phyloP scores from a whole-genome alignment of 2,888 invertebrate species.

The Megamerina dolium region DNA sequence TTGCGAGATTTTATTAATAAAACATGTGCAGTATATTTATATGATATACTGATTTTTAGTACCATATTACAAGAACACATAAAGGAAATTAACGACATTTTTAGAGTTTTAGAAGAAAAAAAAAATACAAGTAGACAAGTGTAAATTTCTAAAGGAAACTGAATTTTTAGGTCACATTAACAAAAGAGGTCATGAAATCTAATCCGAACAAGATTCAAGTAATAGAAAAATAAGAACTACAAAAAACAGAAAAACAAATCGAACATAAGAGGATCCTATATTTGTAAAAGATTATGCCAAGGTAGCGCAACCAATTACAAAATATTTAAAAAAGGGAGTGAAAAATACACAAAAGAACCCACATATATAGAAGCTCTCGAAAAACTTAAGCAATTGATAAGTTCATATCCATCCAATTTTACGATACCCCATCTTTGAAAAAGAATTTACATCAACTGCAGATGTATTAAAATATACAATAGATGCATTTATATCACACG shows the following conservation, averaged over 20 bases:
- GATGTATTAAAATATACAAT: conserved; percentile 5
- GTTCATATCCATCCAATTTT: conserved; percentile 1
- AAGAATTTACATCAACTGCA: neutral
- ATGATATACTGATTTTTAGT: too few species aligned
- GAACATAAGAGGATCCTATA: conserved; percentile 5
- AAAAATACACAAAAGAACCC: conserved; percentile 3
- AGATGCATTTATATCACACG: neutral
- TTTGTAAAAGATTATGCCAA: conserved; percentile 2
- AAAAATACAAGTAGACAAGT: too few species aligned
- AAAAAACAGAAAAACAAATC: conserved; percentile 10
- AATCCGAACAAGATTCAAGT: conserved; percentile 7
- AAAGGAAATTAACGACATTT: too few species aligned
- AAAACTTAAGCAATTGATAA: neutral
- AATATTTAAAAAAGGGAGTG: neutral
- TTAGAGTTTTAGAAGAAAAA: too few species aligned
- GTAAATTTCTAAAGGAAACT: neutral
- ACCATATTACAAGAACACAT: too few species aligned
- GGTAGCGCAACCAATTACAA: too few species aligned
- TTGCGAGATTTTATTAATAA: too few species aligned
- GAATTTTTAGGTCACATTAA: conserved; percentile 2
- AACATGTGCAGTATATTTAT: too few species aligned
- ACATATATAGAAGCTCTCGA: conserved; percentile 5
- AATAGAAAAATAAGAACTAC: neutral
- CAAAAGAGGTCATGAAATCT: conserved; percentile 1
- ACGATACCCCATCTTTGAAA: neutral